A percentile compares a stretch with the other conserved stretches of the same genome.
Conservation (phyloP, 2,888 invertebrate species). For the Herminia tarsipennalis region DNA sequence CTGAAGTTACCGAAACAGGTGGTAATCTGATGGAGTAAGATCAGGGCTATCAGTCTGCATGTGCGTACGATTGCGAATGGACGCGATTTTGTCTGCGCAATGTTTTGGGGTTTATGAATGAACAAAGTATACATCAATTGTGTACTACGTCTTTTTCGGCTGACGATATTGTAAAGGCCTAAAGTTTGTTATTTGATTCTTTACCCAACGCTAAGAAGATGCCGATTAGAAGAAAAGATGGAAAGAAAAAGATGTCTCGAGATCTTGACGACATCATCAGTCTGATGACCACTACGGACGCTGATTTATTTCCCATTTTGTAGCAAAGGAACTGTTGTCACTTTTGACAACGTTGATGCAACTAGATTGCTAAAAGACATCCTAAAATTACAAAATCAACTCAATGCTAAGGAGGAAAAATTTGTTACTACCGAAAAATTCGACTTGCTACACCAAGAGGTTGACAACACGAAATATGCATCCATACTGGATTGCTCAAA, state of each 20-base stretch:
- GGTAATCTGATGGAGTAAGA: too few species aligned
- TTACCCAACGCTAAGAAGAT: neutral
- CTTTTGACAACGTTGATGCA: neutral
- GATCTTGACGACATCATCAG: too few species aligned
- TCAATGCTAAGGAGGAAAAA: neutral
- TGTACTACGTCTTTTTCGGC: neutral
- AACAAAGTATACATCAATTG: conserved; percentile 4
- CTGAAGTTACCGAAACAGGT: too few species aligned
- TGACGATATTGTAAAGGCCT: neutral
- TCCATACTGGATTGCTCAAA: neutral
- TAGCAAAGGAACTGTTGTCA: neutral
- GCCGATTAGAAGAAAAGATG: neutral
- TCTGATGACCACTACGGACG: too few species aligned
- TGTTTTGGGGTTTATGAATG: conserved; percentile 2
- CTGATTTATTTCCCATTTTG: neutral
- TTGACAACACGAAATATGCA: neutral
- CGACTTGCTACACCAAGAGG: neutral
- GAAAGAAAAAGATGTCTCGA: neutral
- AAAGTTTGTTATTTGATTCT: neutral
- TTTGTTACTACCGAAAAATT: neutral
- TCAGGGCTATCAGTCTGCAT: too few species aligned
- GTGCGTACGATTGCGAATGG: too few species aligned
- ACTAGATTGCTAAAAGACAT: neutral
- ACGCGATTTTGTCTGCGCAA: too few species aligned
- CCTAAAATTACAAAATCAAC: neutral